A percentile compares a stretch with the other conserved stretches of the same genome.
phyloP scores from a whole-genome alignment of 2,888 invertebrate species.

The Cephus spinipes region DNA sequence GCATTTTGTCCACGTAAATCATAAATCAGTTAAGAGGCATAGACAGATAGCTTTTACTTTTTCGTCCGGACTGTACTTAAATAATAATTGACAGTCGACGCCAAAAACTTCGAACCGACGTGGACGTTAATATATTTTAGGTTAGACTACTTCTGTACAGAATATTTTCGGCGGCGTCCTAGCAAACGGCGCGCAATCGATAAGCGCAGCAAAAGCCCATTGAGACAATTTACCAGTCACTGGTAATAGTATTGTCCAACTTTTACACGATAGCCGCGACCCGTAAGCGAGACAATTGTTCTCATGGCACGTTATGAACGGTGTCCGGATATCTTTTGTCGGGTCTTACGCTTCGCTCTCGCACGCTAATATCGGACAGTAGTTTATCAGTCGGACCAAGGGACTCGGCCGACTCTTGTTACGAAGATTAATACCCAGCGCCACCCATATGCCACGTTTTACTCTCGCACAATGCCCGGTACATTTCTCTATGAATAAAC shows the following conservation, averaged over 20 bases:
- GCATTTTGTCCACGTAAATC: not conserved
- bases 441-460: slow-evolving; percentile 37
- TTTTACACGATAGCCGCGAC: not conserved
- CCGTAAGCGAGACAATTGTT: slow-evolving; percentile 9
- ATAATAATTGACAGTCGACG: not conserved
- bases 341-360: not conserved
- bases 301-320: not conserved
- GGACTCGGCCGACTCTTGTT: slow-evolving; percentile 25
- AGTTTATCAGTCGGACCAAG: not conserved
- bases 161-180: slow-evolving; percentile 5
- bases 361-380: not conserved
- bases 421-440: slow-evolving; percentile 37
- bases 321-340: not conserved
- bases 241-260: slow-evolving; percentile 32
- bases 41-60: not conserved
- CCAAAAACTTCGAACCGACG: not conserved
- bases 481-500: slow-evolving; percentile 20
- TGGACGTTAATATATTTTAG: not conserved
- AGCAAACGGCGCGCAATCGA: slow-evolving; percentile 24
- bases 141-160: not conserved
- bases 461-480: slow-evolving; percentile 17
- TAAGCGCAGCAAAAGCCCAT: slow-evolving; percentile 29
- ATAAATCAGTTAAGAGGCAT: not conserved
- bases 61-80: not conserved
- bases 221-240: slow-evolving; percentile 32